Percentiles rank a stretch among this genome's conserved stretches.
These are phyloP conservation scores for Odontomachus brunneus DNA, from an alignment of 1,140 invertebrate genomes.

Conservation along the genomic window DNA sequence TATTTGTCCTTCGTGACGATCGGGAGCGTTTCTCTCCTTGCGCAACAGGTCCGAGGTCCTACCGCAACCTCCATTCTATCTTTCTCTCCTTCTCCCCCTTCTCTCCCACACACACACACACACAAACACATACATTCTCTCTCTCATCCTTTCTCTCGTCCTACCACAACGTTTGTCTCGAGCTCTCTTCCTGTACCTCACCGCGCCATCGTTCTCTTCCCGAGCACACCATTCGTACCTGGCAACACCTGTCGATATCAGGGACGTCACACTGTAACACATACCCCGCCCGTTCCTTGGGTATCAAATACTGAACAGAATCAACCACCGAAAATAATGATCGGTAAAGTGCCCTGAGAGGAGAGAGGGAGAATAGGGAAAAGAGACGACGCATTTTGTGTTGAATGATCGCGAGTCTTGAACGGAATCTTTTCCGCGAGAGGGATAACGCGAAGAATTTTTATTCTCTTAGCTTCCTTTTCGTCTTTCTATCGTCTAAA, in stretches of 20 bases:
- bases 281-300: not conserved
- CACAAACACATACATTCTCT: no score
- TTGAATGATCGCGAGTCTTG: no score
- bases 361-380: no score
- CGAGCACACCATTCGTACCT: constrained; percentile 32
- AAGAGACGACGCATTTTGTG: no score
- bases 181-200: constrained; percentile 19
- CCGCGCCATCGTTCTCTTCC: constrained; percentile 27
- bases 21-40: constrained; percentile 55
- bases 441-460: no score
- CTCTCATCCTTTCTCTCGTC: constrained; percentile 37
- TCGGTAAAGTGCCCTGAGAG: no score
- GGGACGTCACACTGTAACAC: not conserved
- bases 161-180: constrained; percentile 65
- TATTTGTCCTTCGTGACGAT: constrained; percentile 49
- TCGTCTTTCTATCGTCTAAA: not conserved
- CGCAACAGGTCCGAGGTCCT: constrained; percentile 72
- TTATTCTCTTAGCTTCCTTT: not conserved
- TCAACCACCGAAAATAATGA: no score
- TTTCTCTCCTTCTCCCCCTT: not conserved
- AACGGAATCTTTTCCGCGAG: no score
- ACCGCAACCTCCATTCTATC: constrained; percentile 57
- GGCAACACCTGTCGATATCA: constrained; percentile 55
- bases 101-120: no score
- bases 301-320: no score